Evolutionary conservation across 2,797 vertebrate genomes (phyloP).

Genomic region (Apogon talboti): DNA sequence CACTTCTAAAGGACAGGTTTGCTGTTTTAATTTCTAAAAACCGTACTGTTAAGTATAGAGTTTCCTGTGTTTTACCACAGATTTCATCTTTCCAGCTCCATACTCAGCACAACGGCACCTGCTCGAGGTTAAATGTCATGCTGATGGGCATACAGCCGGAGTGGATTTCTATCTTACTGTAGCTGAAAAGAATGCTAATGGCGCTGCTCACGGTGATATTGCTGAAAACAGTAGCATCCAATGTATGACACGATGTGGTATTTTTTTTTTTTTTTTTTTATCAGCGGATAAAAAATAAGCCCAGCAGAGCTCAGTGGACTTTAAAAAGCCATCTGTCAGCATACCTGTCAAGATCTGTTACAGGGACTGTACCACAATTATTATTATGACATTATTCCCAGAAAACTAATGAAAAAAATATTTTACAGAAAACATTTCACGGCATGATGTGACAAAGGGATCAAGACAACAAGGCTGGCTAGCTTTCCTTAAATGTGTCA

Average conservation of each 20-base stretch:
- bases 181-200: constrained; percentile 66
- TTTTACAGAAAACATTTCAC: constrained; percentile 56
- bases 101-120: constrained; percentile 62
- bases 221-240: constrained; percentile 57
- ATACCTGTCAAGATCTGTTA: constrained; percentile 73
- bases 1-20: constrained; percentile 68
- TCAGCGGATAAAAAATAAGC: constrained; percentile 12
- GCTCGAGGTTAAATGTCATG: constrained; percentile 63
- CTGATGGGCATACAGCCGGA: constrained; percentile 58
- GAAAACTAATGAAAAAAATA: constrained; percentile 32
- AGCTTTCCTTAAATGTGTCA: constrained; percentile 65
- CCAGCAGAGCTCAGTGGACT: constrained; percentile 51
- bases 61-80: constrained; percentile 28
- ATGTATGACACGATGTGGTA: constrained; percentile 61
- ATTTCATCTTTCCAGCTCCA: constrained; percentile 53
- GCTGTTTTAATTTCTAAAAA: constrained; percentile 55
- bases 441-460: constrained; percentile 56
- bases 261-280: constrained; percentile 40
- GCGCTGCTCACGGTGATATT: constrained; percentile 43
- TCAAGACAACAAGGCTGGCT: constrained; percentile 50
- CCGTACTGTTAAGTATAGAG: constrained; percentile 31
- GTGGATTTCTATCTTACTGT: constrained; percentile 53
- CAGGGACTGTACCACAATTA: constrained; percentile 59
- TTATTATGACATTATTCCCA: constrained; percentile 54
- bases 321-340: constrained; percentile 75